A percentile compares a stretch with the other conserved stretches of the same genome.
phyloP scores from a whole-genome alignment of 2,113 vertebrate genomes.

The Neofelis nebulosa region DNA sequence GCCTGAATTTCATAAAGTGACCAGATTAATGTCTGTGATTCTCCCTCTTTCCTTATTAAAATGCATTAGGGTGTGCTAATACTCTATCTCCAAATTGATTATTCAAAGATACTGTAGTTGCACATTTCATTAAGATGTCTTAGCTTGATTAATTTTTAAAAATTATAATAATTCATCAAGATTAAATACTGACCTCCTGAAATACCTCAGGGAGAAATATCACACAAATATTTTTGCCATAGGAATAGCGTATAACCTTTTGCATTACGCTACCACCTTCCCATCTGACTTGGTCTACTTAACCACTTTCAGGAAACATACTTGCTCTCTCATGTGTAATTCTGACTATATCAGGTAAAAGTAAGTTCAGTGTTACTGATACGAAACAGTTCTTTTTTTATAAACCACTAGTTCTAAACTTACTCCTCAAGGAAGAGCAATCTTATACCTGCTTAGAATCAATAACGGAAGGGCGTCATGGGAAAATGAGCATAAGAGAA shows the following conservation, averaged over 20 bases:
- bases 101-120: background rate
- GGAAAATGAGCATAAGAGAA: constrained; percentile 70
- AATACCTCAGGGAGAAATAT: constrained; percentile 57
- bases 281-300: background rate
- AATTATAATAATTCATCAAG: constrained; percentile 55
- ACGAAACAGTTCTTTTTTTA: constrained; percentile 65
- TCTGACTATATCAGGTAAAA: constrained; percentile 66
- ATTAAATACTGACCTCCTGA: constrained; percentile 52
- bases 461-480: constrained; percentile 13
- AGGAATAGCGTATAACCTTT: constrained; percentile 1
- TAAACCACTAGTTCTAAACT: constrained; percentile 65
- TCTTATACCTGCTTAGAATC: constrained; percentile 81
- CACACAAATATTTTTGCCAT: background rate
- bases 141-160: constrained; percentile 50
- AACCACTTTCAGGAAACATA: constrained; percentile 76
- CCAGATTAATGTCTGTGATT: constrained; percentile 73
- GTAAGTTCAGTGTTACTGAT: constrained; percentile 66
- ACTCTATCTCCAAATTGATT: constrained; percentile 63
- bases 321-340: constrained; percentile 63
- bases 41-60: constrained; percentile 50
- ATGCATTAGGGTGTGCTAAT: constrained; percentile 49
- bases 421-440: constrained; percentile 67
- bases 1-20: constrained; percentile 74
- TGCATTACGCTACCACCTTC: background rate
- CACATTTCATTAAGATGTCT: constrained; percentile 52